phyloP scores from a whole-genome alignment of 2,888 invertebrate species.

The Zaprionus obscuricornis region DNA sequence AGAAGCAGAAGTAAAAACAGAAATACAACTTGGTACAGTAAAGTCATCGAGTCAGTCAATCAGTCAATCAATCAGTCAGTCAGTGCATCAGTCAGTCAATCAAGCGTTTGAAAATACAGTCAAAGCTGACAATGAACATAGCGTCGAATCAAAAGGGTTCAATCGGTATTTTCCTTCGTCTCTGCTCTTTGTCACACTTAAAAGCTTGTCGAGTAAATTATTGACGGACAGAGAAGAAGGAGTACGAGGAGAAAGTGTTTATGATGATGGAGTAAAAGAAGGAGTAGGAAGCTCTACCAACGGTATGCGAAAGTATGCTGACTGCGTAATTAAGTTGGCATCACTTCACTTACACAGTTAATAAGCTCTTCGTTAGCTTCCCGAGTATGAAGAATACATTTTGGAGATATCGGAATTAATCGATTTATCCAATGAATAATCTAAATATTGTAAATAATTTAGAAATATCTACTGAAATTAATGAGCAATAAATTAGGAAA shows the following conservation, averaged over 20 bases:
- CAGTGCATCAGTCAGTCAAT: slow-evolving; percentile 45
- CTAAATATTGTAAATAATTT: no score
- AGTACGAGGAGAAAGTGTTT: no score
- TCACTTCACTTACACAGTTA: slow-evolving; percentile 20
- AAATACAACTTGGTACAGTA: no score
- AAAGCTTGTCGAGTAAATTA: no score
- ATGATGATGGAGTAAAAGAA: no score
- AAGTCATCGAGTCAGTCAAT: slow-evolving; percentile 28
- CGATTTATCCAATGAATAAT: no score
- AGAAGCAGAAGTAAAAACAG: not conserved
- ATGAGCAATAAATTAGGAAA: no score
- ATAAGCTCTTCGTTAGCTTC: slow-evolving; percentile 5
- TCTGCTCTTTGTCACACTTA: not conserved
- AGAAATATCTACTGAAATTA: no score
- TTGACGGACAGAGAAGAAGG: no score
- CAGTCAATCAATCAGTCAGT: slow-evolving; percentile 16
- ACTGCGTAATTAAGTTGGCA: slow-evolving; percentile 44
- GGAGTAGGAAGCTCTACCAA: slow-evolving; percentile 11
- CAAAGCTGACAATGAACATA: slow-evolving; percentile 58
- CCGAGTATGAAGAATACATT: no score
- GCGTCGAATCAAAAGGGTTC: slow-evolving; percentile 52
- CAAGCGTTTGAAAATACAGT: slow-evolving; percentile 54
- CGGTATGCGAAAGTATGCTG: slow-evolving; percentile 4
- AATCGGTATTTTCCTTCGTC: not conserved
- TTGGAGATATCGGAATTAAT: no score